Percentiles rank a stretch among this genome's conserved stretches.
These are phyloP conservation scores for Apodemus speciosus DNA, from an alignment of 2,113 vertebrate species.

Conservation along the genomic window DNA sequence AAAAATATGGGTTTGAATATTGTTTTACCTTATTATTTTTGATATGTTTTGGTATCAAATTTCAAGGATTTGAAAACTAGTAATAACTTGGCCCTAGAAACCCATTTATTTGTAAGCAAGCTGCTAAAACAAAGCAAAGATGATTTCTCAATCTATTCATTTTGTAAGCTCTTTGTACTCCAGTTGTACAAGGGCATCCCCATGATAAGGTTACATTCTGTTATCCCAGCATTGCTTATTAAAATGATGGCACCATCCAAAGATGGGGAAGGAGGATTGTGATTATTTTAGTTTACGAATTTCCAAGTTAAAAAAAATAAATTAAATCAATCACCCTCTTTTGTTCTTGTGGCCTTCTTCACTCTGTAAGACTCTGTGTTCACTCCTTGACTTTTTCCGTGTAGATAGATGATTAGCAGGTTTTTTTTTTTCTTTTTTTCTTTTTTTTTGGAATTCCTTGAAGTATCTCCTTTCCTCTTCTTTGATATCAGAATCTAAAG, in stretches of 20 bases:
- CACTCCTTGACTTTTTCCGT: slow-evolving; percentile 83
- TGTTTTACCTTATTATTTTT: slow-evolving; percentile 87
- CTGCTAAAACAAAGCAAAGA: slow-evolving; percentile 78
- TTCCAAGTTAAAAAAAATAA: slow-evolving; percentile 80
- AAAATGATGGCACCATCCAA: slow-evolving; percentile 80
- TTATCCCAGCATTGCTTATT: slow-evolving; percentile 75
- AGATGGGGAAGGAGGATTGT: slow-evolving; percentile 82
- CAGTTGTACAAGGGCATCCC: slow-evolving; percentile 67
- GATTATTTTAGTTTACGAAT: slow-evolving; percentile 78
- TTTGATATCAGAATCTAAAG: slow-evolving; percentile 90
- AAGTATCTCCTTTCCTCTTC: slow-evolving; percentile 84
- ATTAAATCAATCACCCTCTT: slow-evolving; percentile 74
- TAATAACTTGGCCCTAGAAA: slow-evolving; percentile 75
- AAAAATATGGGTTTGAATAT: slow-evolving; percentile 84
- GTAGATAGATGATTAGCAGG: slow-evolving; percentile 80
- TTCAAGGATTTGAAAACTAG: slow-evolving; percentile 78
- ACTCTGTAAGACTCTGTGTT: slow-evolving; percentile 86
- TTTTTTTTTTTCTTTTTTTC: too few species aligned
- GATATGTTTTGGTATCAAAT: slow-evolving; percentile 85
- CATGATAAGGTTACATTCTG: slow-evolving; percentile 65
- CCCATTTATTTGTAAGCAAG: slow-evolving; percentile 80
- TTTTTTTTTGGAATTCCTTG: slow-evolving; percentile 78
- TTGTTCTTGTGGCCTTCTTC: slow-evolving; percentile 92
- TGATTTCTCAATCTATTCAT: slow-evolving; percentile 73
- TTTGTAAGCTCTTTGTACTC: slow-evolving; percentile 80